These are phyloP conservation scores for Phyllopteryx taeniolatus DNA, from an alignment of 2,113 vertebrate species.

Conservation along the genomic window DNA sequence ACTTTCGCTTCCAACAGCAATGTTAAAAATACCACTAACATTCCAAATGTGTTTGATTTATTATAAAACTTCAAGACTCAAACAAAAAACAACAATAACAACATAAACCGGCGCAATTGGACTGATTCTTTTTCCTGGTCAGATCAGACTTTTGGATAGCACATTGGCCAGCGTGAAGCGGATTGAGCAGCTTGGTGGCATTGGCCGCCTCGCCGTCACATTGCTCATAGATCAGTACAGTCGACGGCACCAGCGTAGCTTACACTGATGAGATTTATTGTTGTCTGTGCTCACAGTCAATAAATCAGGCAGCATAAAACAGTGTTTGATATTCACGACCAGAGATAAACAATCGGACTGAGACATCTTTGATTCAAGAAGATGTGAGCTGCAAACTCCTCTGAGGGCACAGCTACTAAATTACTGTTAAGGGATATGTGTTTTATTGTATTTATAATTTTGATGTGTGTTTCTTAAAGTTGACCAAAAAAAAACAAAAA, in stretches of 20 bases:
- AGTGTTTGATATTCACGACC: constrained; percentile 39
- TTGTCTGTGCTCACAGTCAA: constrained; percentile 54
- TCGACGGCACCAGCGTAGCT: constrained; percentile 41
- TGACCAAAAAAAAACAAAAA: constrained; percentile 3
- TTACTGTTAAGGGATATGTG: constrained; percentile 1
- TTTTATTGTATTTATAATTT: constrained; percentile 5
- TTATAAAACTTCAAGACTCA: neutral
- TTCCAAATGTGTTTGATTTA: neutral
- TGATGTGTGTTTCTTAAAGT: neutral
- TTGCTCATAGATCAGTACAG: constrained; percentile 25
- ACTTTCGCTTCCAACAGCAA: neutral
- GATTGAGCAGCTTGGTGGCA: too few relatives aligned
- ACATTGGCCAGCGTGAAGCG: constrained; percentile 22
- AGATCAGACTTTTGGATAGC: neutral
- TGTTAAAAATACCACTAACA: neutral
- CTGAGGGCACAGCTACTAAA: constrained; percentile 8
- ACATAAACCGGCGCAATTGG: neutral
- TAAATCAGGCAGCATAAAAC: constrained; percentile 61
- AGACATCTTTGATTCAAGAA: constrained; percentile 49
- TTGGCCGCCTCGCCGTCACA: too few relatives aligned
- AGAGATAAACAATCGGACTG: constrained; percentile 55
- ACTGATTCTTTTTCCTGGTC: neutral
- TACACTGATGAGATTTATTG: constrained; percentile 56
- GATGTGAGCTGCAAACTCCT: constrained; percentile 44
- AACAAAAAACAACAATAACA: neutral